Evolutionary conservation across 2,888 invertebrate species (phyloP), one percentile per base, ranked within the genome.

Genomic region (Hypselothyrea guttata): DNA sequence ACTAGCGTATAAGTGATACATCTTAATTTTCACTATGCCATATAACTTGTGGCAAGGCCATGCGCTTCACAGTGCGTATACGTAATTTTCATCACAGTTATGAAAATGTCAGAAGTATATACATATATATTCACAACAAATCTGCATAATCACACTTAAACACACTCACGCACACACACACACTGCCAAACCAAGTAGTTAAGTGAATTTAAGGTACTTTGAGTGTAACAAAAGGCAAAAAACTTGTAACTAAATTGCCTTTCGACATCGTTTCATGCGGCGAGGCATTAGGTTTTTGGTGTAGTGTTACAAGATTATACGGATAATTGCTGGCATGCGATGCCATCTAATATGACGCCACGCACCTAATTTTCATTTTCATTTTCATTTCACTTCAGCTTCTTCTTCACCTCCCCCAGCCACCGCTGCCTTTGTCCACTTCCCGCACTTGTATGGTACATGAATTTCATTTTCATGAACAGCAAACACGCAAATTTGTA

Each of bases 241-340:
- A 56, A 57, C 59, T 54, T 30, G 60, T 58, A 41, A 58, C 61
- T 51, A 78, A 76, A 75, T 78, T 71, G 64, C 35, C 62, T 63
- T 75, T 65, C 59, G 42, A 66, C 58, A 52, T 57, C 34, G 57
- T 57, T 58, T 48, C 28, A 35, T 54, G 46, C 35, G 42, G 37
- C 42, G 33, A 34, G 55, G 52, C 57, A 47, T 60, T 65, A 38
- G 65, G 34, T 59, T 73, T 55, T 76, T 30, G 51, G 86, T 82
- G 63, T 84, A 64, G 78, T 71, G 69, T 78, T 81, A 86, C 84
- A 86, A 86, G 84, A 82, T 86, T 78, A 84, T 67, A 69, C 61
- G 84, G 69, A 75, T 75, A 85, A 85, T 85, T 81, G 85, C 49
- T 42, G 71, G 71, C 79, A 85, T 82, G 84, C 79, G 75, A 85